Conservation (phyloP, 2,113 vertebrate genomes). For the Ursus arctos region DNA sequence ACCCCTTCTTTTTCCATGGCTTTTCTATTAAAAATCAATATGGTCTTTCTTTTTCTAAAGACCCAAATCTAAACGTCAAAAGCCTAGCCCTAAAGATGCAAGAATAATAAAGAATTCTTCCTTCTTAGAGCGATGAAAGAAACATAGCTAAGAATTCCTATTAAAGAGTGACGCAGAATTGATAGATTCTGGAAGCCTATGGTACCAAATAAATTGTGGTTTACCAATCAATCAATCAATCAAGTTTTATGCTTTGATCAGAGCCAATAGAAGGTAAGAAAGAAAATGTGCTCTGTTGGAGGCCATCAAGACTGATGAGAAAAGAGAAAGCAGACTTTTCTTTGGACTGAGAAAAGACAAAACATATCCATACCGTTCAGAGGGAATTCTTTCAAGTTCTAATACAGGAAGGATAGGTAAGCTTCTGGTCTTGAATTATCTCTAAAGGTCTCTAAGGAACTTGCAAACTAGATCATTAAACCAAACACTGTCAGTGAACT, state of each 20-base stretch:
- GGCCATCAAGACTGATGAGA: background rate
- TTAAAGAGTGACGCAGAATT: background rate
- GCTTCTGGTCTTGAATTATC: conserved; percentile 22
- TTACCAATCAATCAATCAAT: background rate
- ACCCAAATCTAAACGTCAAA: background rate
- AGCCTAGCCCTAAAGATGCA: background rate
- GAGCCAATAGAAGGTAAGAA: background rate
- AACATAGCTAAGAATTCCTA: background rate
- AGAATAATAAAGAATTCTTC: background rate
- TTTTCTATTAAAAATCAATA: conserved; percentile 37
- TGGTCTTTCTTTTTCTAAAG: background rate
- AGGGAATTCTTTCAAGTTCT: background rate
- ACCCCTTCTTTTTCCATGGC: background rate
- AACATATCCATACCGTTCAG: background rate
- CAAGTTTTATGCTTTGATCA: conserved; percentile 30
- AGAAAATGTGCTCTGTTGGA: background rate
- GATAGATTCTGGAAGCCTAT: background rate
- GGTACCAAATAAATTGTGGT: background rate
- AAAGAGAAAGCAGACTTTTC: conserved; percentile 25
- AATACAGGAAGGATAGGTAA: background rate
- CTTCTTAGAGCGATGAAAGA: background rate
- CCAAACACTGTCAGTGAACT: conserved; percentile 38
- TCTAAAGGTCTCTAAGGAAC: conserved; percentile 51
- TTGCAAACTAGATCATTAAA: conserved; percentile 65
- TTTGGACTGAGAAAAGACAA: background rate